A percentile compares a stretch with the other conserved stretches of the same genome.
Evolutionary conservation across 2,113 vertebrate species (phyloP).

Genomic region (Lucifuga dentata): DNA sequence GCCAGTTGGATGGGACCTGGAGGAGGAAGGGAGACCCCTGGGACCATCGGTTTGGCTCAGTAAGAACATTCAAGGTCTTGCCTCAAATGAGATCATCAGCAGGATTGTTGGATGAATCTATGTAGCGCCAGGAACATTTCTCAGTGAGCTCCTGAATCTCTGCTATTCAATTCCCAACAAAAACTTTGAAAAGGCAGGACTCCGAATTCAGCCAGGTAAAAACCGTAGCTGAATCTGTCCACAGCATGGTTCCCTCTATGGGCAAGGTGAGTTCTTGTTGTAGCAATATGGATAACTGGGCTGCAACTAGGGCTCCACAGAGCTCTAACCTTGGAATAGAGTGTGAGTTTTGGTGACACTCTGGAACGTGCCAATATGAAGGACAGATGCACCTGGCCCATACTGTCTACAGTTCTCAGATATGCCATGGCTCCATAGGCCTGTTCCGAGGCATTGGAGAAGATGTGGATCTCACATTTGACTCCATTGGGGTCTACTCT

Average conservation of each 20-base stretch:
- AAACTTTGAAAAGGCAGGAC: conserved; percentile 40
- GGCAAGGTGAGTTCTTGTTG: conserved; percentile 22
- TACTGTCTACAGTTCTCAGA: background rate
- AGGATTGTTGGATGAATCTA: conserved; percentile 24
- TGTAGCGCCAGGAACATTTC: conserved; percentile 19
- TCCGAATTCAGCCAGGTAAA: conserved; percentile 31
- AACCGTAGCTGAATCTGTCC: conserved; percentile 29
- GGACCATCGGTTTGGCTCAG: conserved; percentile 2
- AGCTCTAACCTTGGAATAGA: conserved; percentile 25
- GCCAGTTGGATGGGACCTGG: conserved; percentile 8
- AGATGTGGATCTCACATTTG: conserved; percentile 5
- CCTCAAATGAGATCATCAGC: conserved; percentile 33
- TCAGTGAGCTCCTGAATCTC: conserved; percentile 40
- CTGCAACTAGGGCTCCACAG: conserved; percentile 13
- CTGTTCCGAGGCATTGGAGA: conserved; percentile 30
- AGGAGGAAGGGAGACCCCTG: conserved; percentile 32
- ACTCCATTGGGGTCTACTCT: background rate
- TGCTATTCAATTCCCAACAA: conserved; percentile 21
- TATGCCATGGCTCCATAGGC: conserved; percentile 28
- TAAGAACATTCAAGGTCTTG: background rate
- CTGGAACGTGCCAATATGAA: conserved; percentile 23
- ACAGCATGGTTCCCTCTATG: background rate
- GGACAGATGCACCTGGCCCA: background rate
- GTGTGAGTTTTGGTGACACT: conserved; percentile 16
- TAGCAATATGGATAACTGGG: background rate